Percentiles rank a stretch among this genome's conserved stretches.
Conservation (phyloP, 2,113 vertebrate genomes). For the Strix aluco region DNA sequence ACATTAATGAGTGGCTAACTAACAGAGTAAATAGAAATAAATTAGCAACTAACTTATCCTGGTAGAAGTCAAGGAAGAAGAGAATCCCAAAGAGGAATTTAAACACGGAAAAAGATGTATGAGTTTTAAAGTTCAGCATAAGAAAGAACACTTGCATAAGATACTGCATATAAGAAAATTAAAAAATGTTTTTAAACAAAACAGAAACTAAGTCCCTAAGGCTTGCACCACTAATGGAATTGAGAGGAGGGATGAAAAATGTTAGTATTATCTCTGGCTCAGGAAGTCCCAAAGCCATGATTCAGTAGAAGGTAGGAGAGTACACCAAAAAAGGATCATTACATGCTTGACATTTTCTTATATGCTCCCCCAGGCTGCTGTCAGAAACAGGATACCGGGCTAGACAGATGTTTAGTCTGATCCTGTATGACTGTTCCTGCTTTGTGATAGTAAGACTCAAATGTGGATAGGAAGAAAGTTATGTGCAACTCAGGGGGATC, state of each 20-base stretch:
- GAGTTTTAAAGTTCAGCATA: not conserved
- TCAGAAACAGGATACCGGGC: conserved; percentile 61
- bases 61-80: conserved; percentile 1
- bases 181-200: not conserved
- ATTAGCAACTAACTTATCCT: conserved; percentile 24
- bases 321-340: conserved; percentile 18
- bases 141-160: not conserved
- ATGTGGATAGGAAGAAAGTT: conserved; percentile 34
- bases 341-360: conserved; percentile 47
- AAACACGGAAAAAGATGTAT: not conserved
- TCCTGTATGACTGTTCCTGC: conserved; percentile 37
- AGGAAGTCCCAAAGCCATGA: conserved; percentile 58
- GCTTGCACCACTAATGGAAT: conserved; percentile 4
- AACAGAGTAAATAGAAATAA: conserved; percentile 21
- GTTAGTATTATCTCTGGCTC: conserved; percentile 43
- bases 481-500: not conserved
- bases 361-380: conserved; percentile 40
- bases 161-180: not conserved
- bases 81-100: not conserved
- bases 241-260: conserved; percentile 26
- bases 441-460: conserved; percentile 46
- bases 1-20: not conserved
- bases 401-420: conserved; percentile 71
- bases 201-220: not conserved
- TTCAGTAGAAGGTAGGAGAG: conserved; percentile 50